These are phyloP conservation scores for Cairina moschata DNA, from an alignment of 2,113 vertebrate genomes.

Conservation along the genomic window DNA sequence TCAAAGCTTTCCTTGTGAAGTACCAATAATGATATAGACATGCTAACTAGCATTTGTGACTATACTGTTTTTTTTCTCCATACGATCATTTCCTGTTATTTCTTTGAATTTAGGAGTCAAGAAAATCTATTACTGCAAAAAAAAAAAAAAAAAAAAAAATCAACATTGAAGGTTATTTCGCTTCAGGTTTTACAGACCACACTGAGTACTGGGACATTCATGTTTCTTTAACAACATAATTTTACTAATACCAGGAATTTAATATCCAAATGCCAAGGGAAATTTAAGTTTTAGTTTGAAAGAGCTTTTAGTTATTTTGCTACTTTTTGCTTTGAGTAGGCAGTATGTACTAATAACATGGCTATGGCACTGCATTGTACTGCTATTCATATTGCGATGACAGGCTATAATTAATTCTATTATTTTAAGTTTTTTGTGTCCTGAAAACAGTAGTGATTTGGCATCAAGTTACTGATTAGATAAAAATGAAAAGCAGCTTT, in stretches of 20 bases:
- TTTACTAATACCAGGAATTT: neutral
- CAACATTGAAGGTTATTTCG: neutral
- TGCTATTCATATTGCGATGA: neutral
- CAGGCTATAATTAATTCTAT: neutral
- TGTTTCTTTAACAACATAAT: neutral
- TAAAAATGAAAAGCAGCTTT: neutral
- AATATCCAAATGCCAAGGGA: neutral
- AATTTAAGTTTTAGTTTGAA: neutral
- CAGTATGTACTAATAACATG: neutral
- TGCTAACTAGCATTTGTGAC: neutral
- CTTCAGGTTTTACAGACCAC: neutral
- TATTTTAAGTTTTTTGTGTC: neutral
- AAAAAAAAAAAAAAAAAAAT: neutral
- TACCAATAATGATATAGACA: neutral
- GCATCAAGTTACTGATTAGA: neutral
- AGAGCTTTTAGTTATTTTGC: neutral
- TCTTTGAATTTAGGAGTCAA: neutral
- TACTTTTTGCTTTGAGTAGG: neutral
- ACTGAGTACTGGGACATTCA: neutral
- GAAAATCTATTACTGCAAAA: neutral
- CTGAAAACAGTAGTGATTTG: neutral
- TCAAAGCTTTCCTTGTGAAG: neutral
- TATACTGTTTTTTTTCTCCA: neutral
- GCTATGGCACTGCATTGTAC: neutral
- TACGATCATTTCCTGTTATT: neutral